A percentile compares a stretch with the other conserved stretches of the same genome.
These are phyloP conservation scores for Ligdia adustata DNA, from an alignment of 2,888 invertebrate species.

Conservation along the genomic window DNA sequence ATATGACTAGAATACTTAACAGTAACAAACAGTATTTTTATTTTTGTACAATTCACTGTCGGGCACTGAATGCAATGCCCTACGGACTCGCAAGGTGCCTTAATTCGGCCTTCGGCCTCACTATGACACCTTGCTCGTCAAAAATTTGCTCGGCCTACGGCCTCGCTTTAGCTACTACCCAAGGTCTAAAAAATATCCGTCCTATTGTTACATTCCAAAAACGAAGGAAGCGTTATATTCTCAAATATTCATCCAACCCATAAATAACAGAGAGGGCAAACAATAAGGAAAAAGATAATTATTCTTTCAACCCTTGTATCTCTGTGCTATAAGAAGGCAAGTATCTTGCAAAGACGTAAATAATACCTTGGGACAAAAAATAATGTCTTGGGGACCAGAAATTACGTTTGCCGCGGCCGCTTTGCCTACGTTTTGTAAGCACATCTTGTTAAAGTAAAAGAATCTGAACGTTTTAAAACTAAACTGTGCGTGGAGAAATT, in stretches of 20 bases:
- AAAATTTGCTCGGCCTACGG: too few relatives aligned
- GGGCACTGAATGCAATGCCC: too few relatives aligned
- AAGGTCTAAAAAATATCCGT: too few relatives aligned
- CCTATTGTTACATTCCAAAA: too few relatives aligned
- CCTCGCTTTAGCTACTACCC: too few relatives aligned
- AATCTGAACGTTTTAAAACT: background rate
- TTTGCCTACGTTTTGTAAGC: conserved; percentile 10
- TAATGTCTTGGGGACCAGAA: conserved; percentile 5
- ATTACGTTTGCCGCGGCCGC: conserved; percentile 1
- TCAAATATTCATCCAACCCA: conserved; percentile 1
- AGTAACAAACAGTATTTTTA: too few relatives aligned
- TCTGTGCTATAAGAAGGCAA: conserved; percentile 9
- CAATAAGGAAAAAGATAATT: conserved; percentile 21
- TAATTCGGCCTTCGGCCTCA: too few relatives aligned
- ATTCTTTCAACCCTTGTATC: conserved; percentile 25
- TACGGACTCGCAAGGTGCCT: too few relatives aligned
- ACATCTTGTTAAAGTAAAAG: conserved; percentile 4
- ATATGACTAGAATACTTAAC: too few relatives aligned
- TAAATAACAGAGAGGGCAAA: conserved; percentile 13
- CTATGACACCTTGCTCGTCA: too few relatives aligned
- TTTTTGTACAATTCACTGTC: too few relatives aligned
- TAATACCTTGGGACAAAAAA: conserved; percentile 17
- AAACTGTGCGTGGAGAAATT: too few relatives aligned
- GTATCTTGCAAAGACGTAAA: conserved; percentile 17
- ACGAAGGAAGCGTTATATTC: background rate